These are phyloP conservation scores for Anoplopoma fimbria DNA, from an alignment of 2,113 vertebrate species.

Conservation along the genomic window DNA sequence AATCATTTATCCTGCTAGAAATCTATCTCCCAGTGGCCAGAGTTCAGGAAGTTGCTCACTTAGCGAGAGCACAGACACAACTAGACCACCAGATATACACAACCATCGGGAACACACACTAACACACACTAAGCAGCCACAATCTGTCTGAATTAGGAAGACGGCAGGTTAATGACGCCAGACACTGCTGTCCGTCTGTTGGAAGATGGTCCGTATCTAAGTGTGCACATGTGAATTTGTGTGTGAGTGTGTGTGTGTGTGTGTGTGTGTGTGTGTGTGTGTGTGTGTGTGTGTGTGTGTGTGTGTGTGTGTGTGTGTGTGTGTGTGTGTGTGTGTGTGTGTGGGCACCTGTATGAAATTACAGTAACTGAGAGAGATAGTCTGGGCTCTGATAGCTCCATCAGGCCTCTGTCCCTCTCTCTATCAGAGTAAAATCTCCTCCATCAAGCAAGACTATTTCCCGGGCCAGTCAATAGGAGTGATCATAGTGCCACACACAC, in stretches of 20 bases:
- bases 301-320: slow-evolving; percentile 24
- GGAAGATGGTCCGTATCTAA: slow-evolving; percentile 58
- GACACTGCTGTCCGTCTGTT: slow-evolving; percentile 71
- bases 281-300: slow-evolving; percentile 12
- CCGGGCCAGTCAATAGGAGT: slow-evolving; percentile 64
- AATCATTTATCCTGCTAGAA: slow-evolving; percentile 33
- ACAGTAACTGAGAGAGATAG: slow-evolving; percentile 79
- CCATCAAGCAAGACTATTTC: slow-evolving; percentile 61
- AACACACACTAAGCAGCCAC: slow-evolving; percentile 19
- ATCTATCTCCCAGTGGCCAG: slow-evolving; percentile 30
- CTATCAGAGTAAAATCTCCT: slow-evolving; percentile 46
- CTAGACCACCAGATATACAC: slow-evolving; percentile 5
- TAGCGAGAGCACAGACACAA: slow-evolving; percentile 25
- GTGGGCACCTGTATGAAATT: slow-evolving; percentile 65
- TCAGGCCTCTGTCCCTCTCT: slow-evolving; percentile 63
- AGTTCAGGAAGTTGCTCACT: slow-evolving; percentile 50
- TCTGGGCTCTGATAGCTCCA: slow-evolving; percentile 79
- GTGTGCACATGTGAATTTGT: slow-evolving; percentile 32
- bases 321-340: slow-evolving; percentile 11
- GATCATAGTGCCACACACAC: slow-evolving; percentile 49
- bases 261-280: slow-evolving; percentile 29
- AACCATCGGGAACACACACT: not conserved
- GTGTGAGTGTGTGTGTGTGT: slow-evolving; percentile 20
- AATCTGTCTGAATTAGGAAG: slow-evolving; percentile 72
- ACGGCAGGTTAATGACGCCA: slow-evolving; percentile 76